Conservation (phyloP, 2,113 vertebrate species). For the Pseudorectes ferrugineus region DNA sequence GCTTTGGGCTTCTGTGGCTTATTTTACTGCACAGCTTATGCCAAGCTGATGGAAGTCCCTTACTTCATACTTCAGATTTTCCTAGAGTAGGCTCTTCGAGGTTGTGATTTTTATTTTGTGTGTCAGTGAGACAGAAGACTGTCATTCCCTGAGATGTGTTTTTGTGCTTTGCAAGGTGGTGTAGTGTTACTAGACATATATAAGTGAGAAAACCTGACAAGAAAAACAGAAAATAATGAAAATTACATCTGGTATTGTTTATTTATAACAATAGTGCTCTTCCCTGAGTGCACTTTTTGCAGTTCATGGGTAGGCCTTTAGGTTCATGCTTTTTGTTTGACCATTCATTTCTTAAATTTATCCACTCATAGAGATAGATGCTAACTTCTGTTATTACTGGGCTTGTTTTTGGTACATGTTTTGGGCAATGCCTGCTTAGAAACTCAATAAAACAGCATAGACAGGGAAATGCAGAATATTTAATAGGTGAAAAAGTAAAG, state of each 20-base stretch:
- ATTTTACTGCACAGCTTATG: not conserved
- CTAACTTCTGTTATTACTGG: not conserved
- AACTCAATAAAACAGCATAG: not conserved
- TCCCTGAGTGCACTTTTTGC: not conserved
- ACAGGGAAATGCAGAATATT: not conserved
- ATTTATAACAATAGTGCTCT: not conserved
- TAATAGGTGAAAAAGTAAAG: not conserved
- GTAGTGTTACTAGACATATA: not conserved
- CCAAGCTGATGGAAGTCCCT: not conserved
- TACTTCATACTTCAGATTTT: not conserved
- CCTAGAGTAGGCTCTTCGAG: not conserved
- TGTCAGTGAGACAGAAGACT: not conserved
- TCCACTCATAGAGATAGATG: not conserved
- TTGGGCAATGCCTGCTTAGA: not conserved
- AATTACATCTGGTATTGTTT: not conserved
- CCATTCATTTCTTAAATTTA: not conserved
- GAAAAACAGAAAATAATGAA: not conserved
- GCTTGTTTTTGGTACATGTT: not conserved
- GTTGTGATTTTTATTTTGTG: not conserved
- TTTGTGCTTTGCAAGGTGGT: not conserved
- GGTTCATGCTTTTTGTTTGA: not conserved
- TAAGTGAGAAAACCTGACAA: not conserved
- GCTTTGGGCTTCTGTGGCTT: not conserved
- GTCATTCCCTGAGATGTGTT: not conserved
- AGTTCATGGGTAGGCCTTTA: not conserved